A percentile compares a stretch with the other conserved stretches of the same genome.
These are phyloP conservation scores for Drosophila gunungcola DNA, from an alignment of 1,140 invertebrate species.

Conservation along the genomic window DNA sequence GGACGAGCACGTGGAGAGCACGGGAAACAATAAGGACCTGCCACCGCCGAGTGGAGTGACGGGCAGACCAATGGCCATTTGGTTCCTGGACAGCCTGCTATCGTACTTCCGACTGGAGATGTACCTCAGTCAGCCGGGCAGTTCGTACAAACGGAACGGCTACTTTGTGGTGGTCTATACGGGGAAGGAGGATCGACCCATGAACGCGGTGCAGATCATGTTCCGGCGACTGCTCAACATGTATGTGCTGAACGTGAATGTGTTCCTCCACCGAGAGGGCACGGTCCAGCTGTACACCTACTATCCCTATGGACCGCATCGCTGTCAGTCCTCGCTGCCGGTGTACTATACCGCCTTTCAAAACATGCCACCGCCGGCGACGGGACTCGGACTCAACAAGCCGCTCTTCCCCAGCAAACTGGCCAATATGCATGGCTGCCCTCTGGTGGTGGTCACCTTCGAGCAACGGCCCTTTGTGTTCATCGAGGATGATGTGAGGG, in stretches of 20 bases:
- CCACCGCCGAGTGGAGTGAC: slow-evolving; percentile 28
- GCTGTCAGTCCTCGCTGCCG: slow-evolving; percentile 63
- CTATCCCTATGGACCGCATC: slow-evolving; percentile 61
- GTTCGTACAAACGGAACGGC: slow-evolving; percentile 66
- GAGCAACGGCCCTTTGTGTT: slow-evolving; percentile 54
- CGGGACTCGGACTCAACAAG: slow-evolving; percentile 6
- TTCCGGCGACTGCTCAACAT: slow-evolving; percentile 65
- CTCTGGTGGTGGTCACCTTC: slow-evolving; percentile 48
- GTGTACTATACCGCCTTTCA: slow-evolving; percentile 60
- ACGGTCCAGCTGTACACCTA: slow-evolving; percentile 69
- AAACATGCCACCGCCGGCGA: slow-evolving; percentile 3
- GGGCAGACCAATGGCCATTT: slow-evolving; percentile 47
- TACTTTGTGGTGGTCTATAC: slow-evolving; percentile 71
- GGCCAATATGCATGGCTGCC: slow-evolving; percentile 59
- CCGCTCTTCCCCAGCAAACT: slow-evolving; percentile 57
- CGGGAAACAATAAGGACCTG: background rate
- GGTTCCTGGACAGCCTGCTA: slow-evolving; percentile 69
- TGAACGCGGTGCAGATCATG: slow-evolving; percentile 53
- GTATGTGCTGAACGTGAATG: slow-evolving; percentile 71
- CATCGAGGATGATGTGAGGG: slow-evolving; percentile 7
- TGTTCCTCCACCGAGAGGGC: slow-evolving; percentile 45
- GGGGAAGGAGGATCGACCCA: slow-evolving; percentile 47
- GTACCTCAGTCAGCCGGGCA: slow-evolving; percentile 36
- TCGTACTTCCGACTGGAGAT: slow-evolving; percentile 58
- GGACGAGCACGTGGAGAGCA: slow-evolving; percentile 34